Evolutionary conservation across 2,113 vertebrate genomes (phyloP).

Genomic region (Brienomyrus longianalis): DNA sequence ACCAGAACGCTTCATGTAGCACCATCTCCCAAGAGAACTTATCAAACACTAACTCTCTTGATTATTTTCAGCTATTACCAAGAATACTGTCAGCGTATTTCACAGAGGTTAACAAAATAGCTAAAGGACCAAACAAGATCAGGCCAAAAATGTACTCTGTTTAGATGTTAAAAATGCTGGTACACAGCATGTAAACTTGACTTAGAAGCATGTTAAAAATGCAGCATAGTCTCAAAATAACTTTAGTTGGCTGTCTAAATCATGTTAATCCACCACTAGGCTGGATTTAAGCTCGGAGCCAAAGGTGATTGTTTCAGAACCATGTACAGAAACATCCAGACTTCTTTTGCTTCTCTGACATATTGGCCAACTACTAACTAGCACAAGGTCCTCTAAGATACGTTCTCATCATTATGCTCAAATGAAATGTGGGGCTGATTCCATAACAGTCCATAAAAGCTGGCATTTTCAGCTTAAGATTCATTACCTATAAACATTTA

Average conservation of each 20-base stretch:
- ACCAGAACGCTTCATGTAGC: not conserved
- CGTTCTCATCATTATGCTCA: not conserved
- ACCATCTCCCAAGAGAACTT: not conserved
- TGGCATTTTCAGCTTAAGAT: not conserved
- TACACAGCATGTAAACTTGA: not conserved
- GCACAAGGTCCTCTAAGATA: not conserved
- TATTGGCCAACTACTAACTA: not conserved
- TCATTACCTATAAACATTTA: not conserved
- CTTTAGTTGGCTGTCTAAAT: not conserved
- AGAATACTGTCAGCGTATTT: not conserved
- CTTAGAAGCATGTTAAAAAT: not conserved
- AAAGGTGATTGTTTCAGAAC: not conserved
- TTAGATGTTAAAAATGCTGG: not conserved
- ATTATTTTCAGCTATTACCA: not conserved
- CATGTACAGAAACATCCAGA: not conserved
- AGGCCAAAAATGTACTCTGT: not conserved
- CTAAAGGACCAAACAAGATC: not conserved
- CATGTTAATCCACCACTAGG: not conserved
- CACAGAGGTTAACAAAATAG: not conserved
- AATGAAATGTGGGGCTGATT: not conserved
- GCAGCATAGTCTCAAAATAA: not conserved
- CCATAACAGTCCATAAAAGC: not conserved
- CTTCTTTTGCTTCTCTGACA: not conserved
- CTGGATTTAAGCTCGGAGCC: not conserved
- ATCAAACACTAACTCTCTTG: not conserved